Percentiles rank a stretch among this genome's conserved stretches.
These are phyloP conservation scores for Anolis apletophallus DNA, from an alignment of 2,797 vertebrate species.

Conservation along the genomic window DNA sequence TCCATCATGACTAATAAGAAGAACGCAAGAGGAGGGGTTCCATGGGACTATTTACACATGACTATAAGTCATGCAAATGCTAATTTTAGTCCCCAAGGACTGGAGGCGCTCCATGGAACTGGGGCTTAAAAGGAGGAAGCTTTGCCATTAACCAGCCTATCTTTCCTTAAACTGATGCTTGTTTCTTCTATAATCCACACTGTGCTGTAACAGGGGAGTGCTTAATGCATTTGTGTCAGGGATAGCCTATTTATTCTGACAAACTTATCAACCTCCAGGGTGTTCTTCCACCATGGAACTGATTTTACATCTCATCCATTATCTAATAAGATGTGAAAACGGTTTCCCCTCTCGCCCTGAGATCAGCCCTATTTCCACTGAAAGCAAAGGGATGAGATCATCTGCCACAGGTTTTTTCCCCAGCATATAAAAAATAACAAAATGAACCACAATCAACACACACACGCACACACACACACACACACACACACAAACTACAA, in stretches of 20 bases:
- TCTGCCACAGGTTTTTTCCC: conserved; percentile 9
- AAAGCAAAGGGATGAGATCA: conserved; percentile 25
- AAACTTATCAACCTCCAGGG: conserved; percentile 75
- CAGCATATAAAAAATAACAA: neutral
- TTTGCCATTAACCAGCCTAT: conserved; percentile 28
- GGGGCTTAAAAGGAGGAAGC: conserved; percentile 52
- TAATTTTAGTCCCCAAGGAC: conserved; percentile 3
- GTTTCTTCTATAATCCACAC: conserved; percentile 64
- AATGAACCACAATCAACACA: neutral
- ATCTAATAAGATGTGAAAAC: conserved; percentile 77
- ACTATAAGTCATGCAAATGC: conserved; percentile 26
- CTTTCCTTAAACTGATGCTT: conserved; percentile 61
- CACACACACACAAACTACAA: neutral
- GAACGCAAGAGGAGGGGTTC: neutral
- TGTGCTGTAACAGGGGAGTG: conserved; percentile 60
- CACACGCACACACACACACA: neutral
- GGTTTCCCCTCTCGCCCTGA: conserved; percentile 54
- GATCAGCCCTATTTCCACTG: conserved; percentile 36
- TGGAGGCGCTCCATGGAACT: conserved; percentile 1
- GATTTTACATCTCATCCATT: conserved; percentile 75
- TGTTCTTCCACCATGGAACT: conserved; percentile 50
- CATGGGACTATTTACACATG: neutral
- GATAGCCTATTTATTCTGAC: conserved; percentile 80
- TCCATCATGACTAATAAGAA: neutral
- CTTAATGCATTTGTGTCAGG: conserved; percentile 73